Base-by-base conservation (phyloP, 2,797 vertebrate genomes). In the Macrochelys suwanniensis region DNA sequence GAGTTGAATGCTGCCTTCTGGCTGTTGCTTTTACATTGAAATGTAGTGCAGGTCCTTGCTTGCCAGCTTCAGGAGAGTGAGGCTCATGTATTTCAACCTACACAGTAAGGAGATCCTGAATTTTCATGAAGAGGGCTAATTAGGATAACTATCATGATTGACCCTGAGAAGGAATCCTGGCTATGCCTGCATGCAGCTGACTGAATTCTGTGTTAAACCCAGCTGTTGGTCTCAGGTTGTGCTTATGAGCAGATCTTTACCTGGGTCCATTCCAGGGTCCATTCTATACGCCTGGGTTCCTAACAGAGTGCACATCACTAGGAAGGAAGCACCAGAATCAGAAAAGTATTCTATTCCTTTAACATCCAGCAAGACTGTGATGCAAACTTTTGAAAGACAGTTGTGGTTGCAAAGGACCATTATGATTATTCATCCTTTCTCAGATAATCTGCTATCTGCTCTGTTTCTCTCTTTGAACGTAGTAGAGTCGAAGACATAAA, bases 61-160 rank as follows among this genome's bases (percentile, higher is more conserved):
- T 92, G 37, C 71, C 84, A 91, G 53, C 80, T 89, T 11, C 85
- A 4, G 0, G 31, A 77, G 87, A 87, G 88, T 47, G 13, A 65
- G 16, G 61, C 61, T 65, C 61, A n/a, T 17, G 28, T 65, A n/a
- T n/a, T 65, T 65, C 61, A 65, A 65, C 17, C 16, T 65, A 82
- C 93, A 80, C 84, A 13, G 8, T 4, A 81, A 91, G 84, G 82
- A 95, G 77, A 85, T 89, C 47, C 84, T 8, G 3, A 31, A 2
- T 56, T 11, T 89, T 87, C 94, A 92, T 87, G 77, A 88, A 57
- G 31, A 65, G 51, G 33, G 2, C 49, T 95, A 88, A 95, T 90
- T 94, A 57, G 11, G 50, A 21, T 23, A 53, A 21, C 21, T 2
- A 45, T 84, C 6, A 25, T 68, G 53, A 16, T 83, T 82, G 87